These are phyloP conservation scores for Tetraodon nigroviridis DNA, from an alignment of 2,113 vertebrate species.

Conservation along the genomic window DNA sequence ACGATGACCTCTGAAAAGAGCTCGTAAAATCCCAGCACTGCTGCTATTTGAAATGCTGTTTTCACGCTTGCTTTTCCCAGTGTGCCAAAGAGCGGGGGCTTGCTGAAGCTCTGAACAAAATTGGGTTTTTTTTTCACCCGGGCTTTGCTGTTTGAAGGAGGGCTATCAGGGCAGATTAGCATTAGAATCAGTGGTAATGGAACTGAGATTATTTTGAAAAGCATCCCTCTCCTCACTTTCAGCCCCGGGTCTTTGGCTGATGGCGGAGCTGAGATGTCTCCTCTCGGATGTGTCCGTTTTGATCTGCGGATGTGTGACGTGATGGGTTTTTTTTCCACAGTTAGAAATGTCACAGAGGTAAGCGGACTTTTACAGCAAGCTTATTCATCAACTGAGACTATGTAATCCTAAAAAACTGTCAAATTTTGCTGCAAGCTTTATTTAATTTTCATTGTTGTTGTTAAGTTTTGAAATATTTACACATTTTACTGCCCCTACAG, in stretches of 20 bases:
- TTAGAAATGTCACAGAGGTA: conserved; percentile 12
- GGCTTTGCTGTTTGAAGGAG: conserved; percentile 66
- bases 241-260: conserved; percentile 16
- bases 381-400: neutral
- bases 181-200: conserved; percentile 61
- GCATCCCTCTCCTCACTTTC: conserved; percentile 29
- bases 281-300: conserved; percentile 17
- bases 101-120: conserved; percentile 53
- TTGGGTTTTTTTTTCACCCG: conserved; percentile 61
- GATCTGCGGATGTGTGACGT: conserved; percentile 13
- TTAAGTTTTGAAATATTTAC: neutral
- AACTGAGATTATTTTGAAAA: conserved; percentile 55
- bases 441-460: neutral
- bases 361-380: neutral
- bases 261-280: conserved; percentile 3
- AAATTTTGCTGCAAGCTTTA: no score
- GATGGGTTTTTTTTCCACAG: conserved; percentile 19
- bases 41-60: conserved; percentile 38
- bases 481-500: no score
- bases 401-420: neutral
- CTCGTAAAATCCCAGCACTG: conserved; percentile 14
- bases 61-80: conserved; percentile 31
- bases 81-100: conserved; percentile 30
- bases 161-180: conserved; percentile 65
- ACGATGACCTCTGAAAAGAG: conserved; percentile 8